Base-by-base conservation (phyloP, 2,888 invertebrate species). In the Orchesellides sinensis region DNA sequence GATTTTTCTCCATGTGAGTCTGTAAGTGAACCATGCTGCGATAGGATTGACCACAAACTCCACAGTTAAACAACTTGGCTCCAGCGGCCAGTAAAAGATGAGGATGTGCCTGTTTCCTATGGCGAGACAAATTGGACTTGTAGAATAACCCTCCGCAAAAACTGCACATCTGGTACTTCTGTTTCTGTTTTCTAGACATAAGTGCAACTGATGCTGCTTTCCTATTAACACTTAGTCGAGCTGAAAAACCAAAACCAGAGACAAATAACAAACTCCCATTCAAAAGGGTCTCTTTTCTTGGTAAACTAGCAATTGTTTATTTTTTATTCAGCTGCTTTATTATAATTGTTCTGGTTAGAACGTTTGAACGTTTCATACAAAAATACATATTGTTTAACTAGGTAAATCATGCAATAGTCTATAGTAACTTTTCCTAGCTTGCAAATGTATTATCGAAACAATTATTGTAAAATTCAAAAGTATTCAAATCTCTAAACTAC, bases 141-240 rank as follows among this genome's bases (percentile, higher is more conserved):
- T 85, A 86, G 52, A 86, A 84, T 59, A 74, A 47, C 35, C 79
- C 85, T 14, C 79, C 78, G 81, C 87, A 86, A 47, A 85, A 82
- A 19, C 66, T 80, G 66, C 87, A 87, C 35, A 59, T 45, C 56
- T 81, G 79, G 54, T 85, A 84, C 54, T 84, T 84, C 29, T 54
- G 29, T 21, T 47, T 73, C 29, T 69, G 66, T 17, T 35, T 61
- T 73, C 29, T 73, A 12, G 72, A 32, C 17, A 72, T 23, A 6
- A 40, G 10, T 5, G 40, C 40, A 8, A 40, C n/a, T 40, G 40
- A 10, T 14, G 40, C 40, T 14, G 40, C n/a, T n/a, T 40, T 40
- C 40, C 35, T 70, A 17, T 49, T 52, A 21, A 40, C 21, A 54
- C 14, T 49, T 29, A 21, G 27, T n/a, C n/a, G n/a, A n/a, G n/a